Conservation (phyloP, 2,113 vertebrate genomes). For the Aplodontia rufa region DNA sequence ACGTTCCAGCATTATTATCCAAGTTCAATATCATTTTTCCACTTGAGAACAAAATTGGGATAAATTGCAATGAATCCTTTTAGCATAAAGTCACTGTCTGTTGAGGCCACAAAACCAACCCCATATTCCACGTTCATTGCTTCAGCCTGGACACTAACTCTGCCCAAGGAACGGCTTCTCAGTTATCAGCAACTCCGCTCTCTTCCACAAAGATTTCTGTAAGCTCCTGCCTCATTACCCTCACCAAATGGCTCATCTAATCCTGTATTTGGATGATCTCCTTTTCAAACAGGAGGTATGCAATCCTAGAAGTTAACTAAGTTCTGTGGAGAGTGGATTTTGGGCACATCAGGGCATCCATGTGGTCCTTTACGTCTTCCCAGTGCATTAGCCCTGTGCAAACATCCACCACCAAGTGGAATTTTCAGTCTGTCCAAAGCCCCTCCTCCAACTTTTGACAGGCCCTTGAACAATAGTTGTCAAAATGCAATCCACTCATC, state of each 20-base stretch:
- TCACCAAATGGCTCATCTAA: background rate
- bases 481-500: background rate
- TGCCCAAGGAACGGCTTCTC: background rate
- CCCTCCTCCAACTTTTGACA: background rate
- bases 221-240: background rate
- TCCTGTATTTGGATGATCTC: background rate
- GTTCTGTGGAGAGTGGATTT: background rate
- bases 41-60: background rate
- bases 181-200: background rate
- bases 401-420: background rate
- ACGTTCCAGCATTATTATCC: background rate
- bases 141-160: background rate
- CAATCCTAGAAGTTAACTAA: background rate
- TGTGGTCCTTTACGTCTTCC: background rate
- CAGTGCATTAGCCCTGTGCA: background rate
- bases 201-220: background rate
- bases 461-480: background rate
- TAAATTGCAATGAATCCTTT: background rate
- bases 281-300: background rate
- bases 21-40: background rate
- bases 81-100: background rate
- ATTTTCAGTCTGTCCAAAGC: background rate
- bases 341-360: background rate
- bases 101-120: background rate
- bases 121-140: background rate